Percentiles rank a stretch among this genome's conserved stretches.
Conservation (phyloP, 2,888 invertebrate species). For the Cinara cedri region DNA sequence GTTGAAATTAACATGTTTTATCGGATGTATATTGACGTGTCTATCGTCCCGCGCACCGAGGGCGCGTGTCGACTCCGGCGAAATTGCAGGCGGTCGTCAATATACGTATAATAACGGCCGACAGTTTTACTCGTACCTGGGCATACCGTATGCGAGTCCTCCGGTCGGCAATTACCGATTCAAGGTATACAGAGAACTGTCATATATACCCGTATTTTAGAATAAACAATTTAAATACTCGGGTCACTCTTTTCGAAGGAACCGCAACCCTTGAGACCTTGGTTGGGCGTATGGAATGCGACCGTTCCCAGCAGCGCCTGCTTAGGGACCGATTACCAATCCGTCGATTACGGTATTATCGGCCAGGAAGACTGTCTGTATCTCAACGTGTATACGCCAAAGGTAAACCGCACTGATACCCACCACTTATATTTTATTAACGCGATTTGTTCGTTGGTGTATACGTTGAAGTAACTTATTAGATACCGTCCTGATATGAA, state of each 20-base stretch:
- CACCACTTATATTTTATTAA: too few species aligned
- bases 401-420: slow-evolving; percentile 64
- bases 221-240: too few species aligned
- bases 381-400: slow-evolving; percentile 70
- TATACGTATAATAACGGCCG: slow-evolving; percentile 52
- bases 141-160: slow-evolving; percentile 60
- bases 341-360: slow-evolving; percentile 58
- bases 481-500: too few species aligned
- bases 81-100: slow-evolving; percentile 48
- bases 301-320: slow-evolving; percentile 68
- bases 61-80: slow-evolving; percentile 57
- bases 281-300: slow-evolving; percentile 74
- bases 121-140: slow-evolving; percentile 58
- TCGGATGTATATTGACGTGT: background rate
- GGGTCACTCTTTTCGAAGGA: slow-evolving; percentile 64
- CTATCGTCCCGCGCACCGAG: slow-evolving; percentile 15
- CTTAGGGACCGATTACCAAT: slow-evolving; percentile 69
- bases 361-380: slow-evolving; percentile 76
- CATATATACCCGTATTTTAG: too few species aligned
- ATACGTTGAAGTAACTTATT: too few species aligned
- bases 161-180: slow-evolving; percentile 59
- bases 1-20: background rate
- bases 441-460: too few species aligned
- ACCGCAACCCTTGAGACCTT: slow-evolving; percentile 68
- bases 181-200: slow-evolving; percentile 59